Base-by-base conservation (phyloP, 1,140 invertebrate genomes). In the Cardiocondyla obscurior region DNA sequence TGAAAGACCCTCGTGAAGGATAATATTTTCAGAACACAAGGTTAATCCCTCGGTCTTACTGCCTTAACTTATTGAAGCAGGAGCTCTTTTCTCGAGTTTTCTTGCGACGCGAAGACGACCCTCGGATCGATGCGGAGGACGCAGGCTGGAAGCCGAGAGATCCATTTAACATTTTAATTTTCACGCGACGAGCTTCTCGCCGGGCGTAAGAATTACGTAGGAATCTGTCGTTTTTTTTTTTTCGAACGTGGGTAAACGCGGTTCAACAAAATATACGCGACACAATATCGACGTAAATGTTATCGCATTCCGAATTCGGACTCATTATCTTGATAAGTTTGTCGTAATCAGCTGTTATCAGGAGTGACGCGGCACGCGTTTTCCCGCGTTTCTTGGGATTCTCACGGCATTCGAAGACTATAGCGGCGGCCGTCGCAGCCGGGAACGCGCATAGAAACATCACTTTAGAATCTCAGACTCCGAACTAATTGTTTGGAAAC, bases 311-410 rank as follows among this genome's bases (percentile, higher is more conserved):
- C 77, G 36, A 65, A 74, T 60, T 62, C 39, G 8, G 19, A 25
- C 62, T 49, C 33, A 42, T 87, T 83, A 62, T 82, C 74, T 72
- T 30, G 57, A 57, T 70, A 58, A 83, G 55, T 73, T 84, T 82
- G 70, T 81, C 82, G 69, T 88, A 88, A 88, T 88, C 86, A 87
- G 86, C 46, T 87, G 86, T 87, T 88, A 88, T 88, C 86, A 84
- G 82, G 85, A 70, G 58, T 58, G 69, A 39, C 69, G 42, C 19
- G 67, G 25, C 55, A 42, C 16, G 82, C 33, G 62, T 82, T 87
- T 82, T 82, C 82, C 51, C 82, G 70, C 76, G n/a, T n/a, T n/a
- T n/a, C n/a, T 70, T 72, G 74, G 51, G 49, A 70, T 74, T 70
- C 65, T 72, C 22, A 83, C n/a, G 25, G 49, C 36, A 42, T 84